Evolutionary conservation across 2,797 vertebrate species (phyloP).

Genomic region (Hippocampus kuda): DNA sequence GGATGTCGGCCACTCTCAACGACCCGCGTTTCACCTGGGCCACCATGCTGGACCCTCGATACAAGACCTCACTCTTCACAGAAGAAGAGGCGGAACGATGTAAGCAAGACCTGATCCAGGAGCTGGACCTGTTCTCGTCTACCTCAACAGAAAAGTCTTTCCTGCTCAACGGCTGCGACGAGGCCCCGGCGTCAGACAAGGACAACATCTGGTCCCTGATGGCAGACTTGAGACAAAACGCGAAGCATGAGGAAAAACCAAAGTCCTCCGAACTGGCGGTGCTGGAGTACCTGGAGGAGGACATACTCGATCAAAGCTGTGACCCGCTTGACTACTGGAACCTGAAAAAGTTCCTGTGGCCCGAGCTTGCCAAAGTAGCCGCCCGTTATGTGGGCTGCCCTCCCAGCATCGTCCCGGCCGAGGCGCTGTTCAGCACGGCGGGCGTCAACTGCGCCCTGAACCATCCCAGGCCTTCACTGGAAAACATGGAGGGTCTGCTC

Average conservation of each 20-base stretch:
- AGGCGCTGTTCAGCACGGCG: conserved; percentile 89
- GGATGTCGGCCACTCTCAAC: conserved; percentile 79
- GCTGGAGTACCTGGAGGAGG: conserved; percentile 91
- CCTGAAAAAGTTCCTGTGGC: conserved; percentile 91
- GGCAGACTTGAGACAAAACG: conserved; percentile 79
- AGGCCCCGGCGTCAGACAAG: conserved; percentile 66
- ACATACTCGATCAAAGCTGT: conserved; percentile 96
- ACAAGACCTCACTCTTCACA: conserved; percentile 93
- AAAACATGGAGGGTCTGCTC: conserved; percentile 93
- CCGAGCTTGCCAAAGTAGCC: conserved; percentile 85
- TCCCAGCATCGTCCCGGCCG: conserved; percentile 86
- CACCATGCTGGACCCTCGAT: conserved; percentile 92
- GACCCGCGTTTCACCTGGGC: conserved; percentile 88
- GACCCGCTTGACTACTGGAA: conserved; percentile 98
- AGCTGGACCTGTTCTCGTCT: conserved; percentile 83
- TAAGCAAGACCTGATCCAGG: conserved; percentile 88
- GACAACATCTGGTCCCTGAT: conserved; percentile 92
- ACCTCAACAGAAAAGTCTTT: conserved; percentile 74
- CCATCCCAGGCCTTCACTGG: conserved; percentile 81
- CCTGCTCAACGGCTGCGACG: conserved; percentile 74
- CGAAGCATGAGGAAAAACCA: conserved; percentile 74
- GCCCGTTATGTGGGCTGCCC: conserved; percentile 92
- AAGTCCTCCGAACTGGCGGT: conserved; percentile 84
- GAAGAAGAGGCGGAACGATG: conserved; percentile 91
- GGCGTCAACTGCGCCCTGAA: conserved; percentile 77